phyloP scores from a whole-genome alignment of 2,888 invertebrate genomes.

The Eueremaeus valkanovi region DNA sequence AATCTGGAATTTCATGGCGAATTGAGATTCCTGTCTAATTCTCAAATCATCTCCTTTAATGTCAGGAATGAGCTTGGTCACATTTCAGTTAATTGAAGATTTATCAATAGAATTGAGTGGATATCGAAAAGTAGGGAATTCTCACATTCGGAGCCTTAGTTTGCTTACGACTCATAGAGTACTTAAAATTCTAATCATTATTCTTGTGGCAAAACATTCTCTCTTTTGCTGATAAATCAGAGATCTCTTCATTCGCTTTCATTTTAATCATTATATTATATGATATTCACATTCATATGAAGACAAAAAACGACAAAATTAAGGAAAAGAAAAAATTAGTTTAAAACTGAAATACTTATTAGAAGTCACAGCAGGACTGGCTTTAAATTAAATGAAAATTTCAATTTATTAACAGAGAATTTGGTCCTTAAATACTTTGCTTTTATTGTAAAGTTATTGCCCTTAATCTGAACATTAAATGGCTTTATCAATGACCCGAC shows the following conservation, averaged over 20 bases:
- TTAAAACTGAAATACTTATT: neutral
- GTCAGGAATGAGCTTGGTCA: too few species aligned
- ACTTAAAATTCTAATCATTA: neutral
- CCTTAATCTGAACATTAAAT: conserved; percentile 31
- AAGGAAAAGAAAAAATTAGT: neutral
- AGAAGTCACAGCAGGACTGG: conserved; percentile 16
- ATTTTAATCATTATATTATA: too few species aligned
- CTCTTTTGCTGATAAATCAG: neutral
- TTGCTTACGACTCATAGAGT: neutral
- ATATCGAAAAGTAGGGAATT: neutral
- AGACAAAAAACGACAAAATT: conserved; percentile 4
- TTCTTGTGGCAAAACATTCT: neutral
- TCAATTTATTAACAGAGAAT: neutral
- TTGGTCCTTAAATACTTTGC: conserved; percentile 4
- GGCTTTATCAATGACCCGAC: conserved; percentile 31
- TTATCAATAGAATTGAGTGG: neutral
- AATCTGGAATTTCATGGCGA: too few species aligned
- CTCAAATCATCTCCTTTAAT: too few species aligned
- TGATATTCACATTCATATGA: too few species aligned
- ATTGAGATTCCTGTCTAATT: too few species aligned
- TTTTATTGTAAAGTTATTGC: conserved; percentile 33
- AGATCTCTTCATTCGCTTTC: neutral
- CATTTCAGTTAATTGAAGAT: too few species aligned
- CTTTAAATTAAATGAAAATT: conserved; percentile 2
- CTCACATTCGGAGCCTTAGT: neutral